phyloP scores from a whole-genome alignment of 2,113 vertebrate species.

The Mobula birostris region DNA sequence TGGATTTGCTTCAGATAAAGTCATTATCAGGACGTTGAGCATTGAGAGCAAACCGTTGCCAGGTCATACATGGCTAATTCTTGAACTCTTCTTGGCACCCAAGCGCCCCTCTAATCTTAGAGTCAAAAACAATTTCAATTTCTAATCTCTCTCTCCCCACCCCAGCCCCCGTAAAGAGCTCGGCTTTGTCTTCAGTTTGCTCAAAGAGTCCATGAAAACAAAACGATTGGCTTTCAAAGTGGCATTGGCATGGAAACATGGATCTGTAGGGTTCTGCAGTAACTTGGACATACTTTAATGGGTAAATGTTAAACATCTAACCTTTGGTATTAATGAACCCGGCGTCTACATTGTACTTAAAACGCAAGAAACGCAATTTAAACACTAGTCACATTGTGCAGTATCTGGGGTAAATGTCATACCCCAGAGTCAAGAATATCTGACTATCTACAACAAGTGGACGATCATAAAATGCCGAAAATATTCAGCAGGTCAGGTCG shows the following conservation, averaged over 20 bases:
- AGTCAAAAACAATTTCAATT: not conserved
- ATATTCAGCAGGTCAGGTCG: no score
- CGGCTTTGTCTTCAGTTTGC: not conserved
- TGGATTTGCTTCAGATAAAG: not conserved
- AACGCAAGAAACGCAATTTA: not conserved
- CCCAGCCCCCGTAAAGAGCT: not conserved
- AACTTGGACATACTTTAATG: not conserved
- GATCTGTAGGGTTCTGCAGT: not conserved
- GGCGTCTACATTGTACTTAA: not conserved
- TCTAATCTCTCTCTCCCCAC: not conserved
- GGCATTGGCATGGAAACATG: not conserved
- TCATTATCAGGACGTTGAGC: not conserved
- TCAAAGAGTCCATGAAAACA: not conserved
- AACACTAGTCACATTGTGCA: not conserved
- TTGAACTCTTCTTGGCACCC: not conserved
- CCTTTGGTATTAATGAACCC: not conserved
- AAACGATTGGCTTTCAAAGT: not conserved
- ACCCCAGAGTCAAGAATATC: not conserved
- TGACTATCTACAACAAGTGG: not conserved
- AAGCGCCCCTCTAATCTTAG: not conserved
- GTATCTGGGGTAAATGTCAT: not conserved
- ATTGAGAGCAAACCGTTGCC: not conserved
- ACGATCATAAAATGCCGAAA: not conserved
- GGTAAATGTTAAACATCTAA: not conserved
- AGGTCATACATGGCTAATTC: not conserved